These are phyloP conservation scores for Itoplectis maculator DNA, from an alignment of 2,888 invertebrate genomes.

Conservation along the genomic window DNA sequence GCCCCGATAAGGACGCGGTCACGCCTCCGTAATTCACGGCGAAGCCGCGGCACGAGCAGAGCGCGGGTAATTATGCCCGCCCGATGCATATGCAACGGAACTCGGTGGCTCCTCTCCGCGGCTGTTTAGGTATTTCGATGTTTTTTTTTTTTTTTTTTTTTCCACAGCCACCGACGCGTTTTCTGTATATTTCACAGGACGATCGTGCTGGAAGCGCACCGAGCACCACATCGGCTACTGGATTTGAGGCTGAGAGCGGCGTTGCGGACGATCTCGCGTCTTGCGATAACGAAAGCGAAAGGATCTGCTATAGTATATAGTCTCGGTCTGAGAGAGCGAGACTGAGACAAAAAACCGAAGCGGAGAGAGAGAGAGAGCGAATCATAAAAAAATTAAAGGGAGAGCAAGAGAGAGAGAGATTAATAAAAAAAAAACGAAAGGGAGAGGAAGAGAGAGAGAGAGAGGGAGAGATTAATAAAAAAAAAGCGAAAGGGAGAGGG, in stretches of 20 bases:
- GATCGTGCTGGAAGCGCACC: no score
- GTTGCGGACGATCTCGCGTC: slow-evolving; percentile 28
- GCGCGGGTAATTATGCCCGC: slow-evolving; percentile 55
- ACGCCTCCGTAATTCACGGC: slow-evolving; percentile 72
- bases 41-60: slow-evolving; percentile 47
- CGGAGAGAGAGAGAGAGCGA: no score
- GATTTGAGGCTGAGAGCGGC: slow-evolving; percentile 36
- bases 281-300: slow-evolving; percentile 72
- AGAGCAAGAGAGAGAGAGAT: no score
- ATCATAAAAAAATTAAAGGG: no score
- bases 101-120: slow-evolving; percentile 22
- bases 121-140: slow-evolving; percentile 15
- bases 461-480: background rate
- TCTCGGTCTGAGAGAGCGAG: background rate
- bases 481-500: no score
- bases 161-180: background rate
- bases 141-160: no score
- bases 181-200: background rate
- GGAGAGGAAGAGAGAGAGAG: no score
- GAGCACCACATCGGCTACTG: slow-evolving; percentile 44
- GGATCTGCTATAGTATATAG: slow-evolving; percentile 66
- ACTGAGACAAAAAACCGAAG: no score
- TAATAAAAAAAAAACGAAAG: no score
- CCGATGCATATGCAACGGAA: slow-evolving; percentile 29
- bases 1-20: slow-evolving; percentile 70